A percentile compares a stretch with the other conserved stretches of the same genome.
phyloP scores from a whole-genome alignment of 2,113 vertebrate genomes.

The Syrmaticus mikado region DNA sequence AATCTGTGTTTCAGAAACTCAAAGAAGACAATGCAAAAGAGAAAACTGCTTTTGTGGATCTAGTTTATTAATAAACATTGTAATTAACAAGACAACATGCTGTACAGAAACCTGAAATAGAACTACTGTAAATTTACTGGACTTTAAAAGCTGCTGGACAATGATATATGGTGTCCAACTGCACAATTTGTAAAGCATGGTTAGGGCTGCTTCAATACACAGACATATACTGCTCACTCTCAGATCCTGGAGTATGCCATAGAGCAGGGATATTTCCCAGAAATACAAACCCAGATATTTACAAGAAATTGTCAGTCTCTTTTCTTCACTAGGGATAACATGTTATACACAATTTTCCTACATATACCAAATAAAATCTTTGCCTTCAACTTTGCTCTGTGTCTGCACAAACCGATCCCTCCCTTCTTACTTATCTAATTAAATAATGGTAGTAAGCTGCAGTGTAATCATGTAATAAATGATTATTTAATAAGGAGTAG shows the following conservation, averaged over 20 bases:
- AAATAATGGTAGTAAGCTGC: background rate
- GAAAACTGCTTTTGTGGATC: constrained; percentile 57
- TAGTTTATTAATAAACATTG: constrained; percentile 81
- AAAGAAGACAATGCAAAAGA: constrained; percentile 32
- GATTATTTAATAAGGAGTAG: background rate
- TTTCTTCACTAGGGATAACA: constrained; percentile 67
- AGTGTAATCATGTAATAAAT: constrained; percentile 22
- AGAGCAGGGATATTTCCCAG: constrained; percentile 58
- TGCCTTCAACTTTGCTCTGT: constrained; percentile 72
- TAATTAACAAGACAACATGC: constrained; percentile 82
- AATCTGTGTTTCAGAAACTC: background rate
- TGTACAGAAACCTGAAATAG: constrained; percentile 76
- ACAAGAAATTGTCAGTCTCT: constrained; percentile 67
- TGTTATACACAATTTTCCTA: constrained; percentile 71
- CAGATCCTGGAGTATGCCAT: constrained; percentile 70
- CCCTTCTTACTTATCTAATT: background rate
- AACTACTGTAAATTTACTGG: constrained; percentile 73
- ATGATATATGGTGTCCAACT: constrained; percentile 16
- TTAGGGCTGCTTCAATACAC: constrained; percentile 63
- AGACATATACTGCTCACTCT: constrained; percentile 65
- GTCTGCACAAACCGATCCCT: constrained; percentile 49
- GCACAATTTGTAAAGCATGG: constrained; percentile 31
- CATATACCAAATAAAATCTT: constrained; percentile 72
- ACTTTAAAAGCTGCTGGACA: constrained; percentile 55
- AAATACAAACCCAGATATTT: constrained; percentile 78